These are phyloP conservation scores for Fringilla coelebs DNA, from an alignment of 2,797 vertebrate species.

Conservation along the genomic window DNA sequence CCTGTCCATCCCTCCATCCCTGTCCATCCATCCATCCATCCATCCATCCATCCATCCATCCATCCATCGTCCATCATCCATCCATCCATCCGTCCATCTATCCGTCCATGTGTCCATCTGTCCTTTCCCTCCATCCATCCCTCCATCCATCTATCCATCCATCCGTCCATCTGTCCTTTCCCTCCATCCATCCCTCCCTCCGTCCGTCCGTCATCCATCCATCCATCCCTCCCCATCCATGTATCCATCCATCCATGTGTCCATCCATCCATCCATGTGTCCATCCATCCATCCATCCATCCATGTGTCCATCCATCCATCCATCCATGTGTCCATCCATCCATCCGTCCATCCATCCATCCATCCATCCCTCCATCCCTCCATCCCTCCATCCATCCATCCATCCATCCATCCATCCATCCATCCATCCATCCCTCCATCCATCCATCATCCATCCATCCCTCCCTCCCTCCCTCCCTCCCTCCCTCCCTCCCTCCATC, in stretches of 20 bases:
- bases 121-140: too few relatives aligned
- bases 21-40: neutral
- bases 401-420: neutral
- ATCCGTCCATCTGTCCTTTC: neutral
- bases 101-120: neutral
- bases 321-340: neutral
- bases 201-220: neutral
- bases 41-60: too few relatives aligned
- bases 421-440: neutral
- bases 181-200: neutral
- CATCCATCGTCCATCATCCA: neutral
- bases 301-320: too few relatives aligned
- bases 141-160: neutral
- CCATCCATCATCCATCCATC: too few relatives aligned
- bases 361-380: neutral
- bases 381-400: too few relatives aligned
- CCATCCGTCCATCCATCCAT: neutral
- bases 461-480: neutral
- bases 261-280: neutral
- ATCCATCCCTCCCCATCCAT: too few relatives aligned
- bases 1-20: neutral
- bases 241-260: neutral
- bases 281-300: neutral
- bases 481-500: neutral
- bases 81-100: too few relatives aligned